phyloP scores from a whole-genome alignment of 2,113 vertebrate genomes.

The Trogon surrucura region DNA sequence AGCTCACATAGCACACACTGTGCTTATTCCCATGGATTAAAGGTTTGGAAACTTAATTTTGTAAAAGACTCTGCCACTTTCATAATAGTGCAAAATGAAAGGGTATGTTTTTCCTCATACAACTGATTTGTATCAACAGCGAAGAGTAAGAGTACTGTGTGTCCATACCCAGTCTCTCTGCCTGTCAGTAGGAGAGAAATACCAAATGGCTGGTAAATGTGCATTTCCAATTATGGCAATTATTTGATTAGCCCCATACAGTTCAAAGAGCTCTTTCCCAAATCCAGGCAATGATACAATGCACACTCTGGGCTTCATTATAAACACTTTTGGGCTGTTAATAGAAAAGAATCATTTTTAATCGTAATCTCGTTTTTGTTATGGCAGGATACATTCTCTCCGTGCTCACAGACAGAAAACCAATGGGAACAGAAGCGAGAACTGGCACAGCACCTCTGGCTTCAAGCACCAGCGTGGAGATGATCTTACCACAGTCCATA shows the following conservation, averaged over 20 bases:
- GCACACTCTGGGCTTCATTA: background rate
- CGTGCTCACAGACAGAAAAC: conserved; percentile 70
- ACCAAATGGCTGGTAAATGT: conserved; percentile 46
- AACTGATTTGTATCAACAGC: background rate
- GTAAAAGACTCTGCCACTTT: background rate
- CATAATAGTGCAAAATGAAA: background rate
- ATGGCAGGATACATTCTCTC: conserved; percentile 73
- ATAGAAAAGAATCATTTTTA: background rate
- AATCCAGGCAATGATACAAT: conserved; percentile 8
- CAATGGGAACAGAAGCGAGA: conserved; percentile 22
- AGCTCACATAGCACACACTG: background rate
- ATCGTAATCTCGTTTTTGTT: conserved; percentile 24
- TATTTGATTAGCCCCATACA: background rate
- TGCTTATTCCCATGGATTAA: background rate
- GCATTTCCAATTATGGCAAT: conserved; percentile 54
- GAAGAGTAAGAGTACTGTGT: background rate
- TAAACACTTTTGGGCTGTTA: background rate
- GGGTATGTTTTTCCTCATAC: background rate
- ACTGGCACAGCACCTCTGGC: conserved; percentile 38
- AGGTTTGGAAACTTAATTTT: background rate
- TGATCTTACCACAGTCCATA: conserved; percentile 44
- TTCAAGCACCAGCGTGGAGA: conserved; percentile 28
- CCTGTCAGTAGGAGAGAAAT: conserved; percentile 35
- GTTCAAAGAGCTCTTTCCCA: conserved; percentile 34
- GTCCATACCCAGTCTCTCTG: background rate